phyloP scores from a whole-genome alignment of 2,888 invertebrate genomes.

The Drosophila subsilvestris region DNA sequence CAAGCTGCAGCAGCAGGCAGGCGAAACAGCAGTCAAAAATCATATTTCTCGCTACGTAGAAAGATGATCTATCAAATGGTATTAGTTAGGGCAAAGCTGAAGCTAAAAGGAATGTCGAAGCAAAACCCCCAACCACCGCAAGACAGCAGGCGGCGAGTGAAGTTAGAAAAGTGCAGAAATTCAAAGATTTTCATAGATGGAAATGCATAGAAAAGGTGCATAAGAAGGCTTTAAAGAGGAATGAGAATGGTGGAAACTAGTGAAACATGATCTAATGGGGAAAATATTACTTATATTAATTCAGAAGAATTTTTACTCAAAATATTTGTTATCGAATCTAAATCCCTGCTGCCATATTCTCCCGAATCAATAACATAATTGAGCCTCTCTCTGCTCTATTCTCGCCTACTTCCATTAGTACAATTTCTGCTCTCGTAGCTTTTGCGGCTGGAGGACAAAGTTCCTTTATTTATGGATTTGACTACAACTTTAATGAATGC shows the following conservation, averaged over 20 bases:
- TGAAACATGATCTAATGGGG: too few species aligned
- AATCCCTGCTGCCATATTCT: too few species aligned
- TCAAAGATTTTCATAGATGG: background rate
- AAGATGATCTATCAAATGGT: conserved; percentile 45
- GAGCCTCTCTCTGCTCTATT: background rate
- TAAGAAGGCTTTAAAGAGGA: background rate
- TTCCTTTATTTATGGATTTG: conserved; percentile 38
- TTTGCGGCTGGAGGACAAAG: conserved; percentile 17
- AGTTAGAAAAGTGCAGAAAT: background rate
- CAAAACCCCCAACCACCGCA: background rate
- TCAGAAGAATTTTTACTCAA: too few species aligned
- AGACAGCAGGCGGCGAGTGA: background rate
- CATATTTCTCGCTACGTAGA: conserved; percentile 22
- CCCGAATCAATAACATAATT: conserved; percentile 16
- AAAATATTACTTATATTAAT: too few species aligned
- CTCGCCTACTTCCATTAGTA: conserved; percentile 7
- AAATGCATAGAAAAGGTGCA: background rate
- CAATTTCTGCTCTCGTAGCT: conserved; percentile 19
- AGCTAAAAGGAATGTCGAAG: background rate
- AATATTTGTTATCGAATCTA: too few species aligned
- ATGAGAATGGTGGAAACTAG: background rate
- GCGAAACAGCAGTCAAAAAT: conserved; percentile 26
- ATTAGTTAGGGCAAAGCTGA: conserved; percentile 23
- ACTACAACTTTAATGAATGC: conserved; percentile 53
- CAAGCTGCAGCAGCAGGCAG: conserved; percentile 4